Evolutionary conservation across 2,797 vertebrate species (phyloP).

Genomic region (Etheostoma perlongum): DNA sequence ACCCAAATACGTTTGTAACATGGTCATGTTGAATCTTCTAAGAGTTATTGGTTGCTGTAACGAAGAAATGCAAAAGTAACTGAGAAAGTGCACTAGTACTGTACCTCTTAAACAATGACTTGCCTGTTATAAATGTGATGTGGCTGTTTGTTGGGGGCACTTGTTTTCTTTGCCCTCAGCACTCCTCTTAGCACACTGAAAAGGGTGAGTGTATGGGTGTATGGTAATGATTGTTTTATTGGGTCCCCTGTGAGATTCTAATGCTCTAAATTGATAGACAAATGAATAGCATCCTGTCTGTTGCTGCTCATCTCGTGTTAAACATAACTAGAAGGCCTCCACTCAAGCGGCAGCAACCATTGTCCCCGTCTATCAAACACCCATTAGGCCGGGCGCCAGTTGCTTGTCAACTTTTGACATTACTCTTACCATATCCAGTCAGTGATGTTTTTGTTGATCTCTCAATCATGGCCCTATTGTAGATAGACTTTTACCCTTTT

Average conservation of each 20-base stretch:
- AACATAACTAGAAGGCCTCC: slow-evolving; percentile 70
- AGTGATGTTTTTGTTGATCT: slow-evolving; percentile 68
- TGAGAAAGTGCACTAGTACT: background rate
- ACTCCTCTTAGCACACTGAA: slow-evolving; percentile 64
- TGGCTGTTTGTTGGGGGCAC: slow-evolving; percentile 41
- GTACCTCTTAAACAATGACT: slow-evolving; percentile 19
- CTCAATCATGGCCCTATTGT: slow-evolving; percentile 57
- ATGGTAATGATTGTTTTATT: slow-evolving; percentile 74
- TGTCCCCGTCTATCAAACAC: slow-evolving; percentile 79
- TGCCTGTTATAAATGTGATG: slow-evolving; percentile 44
- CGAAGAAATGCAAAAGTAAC: background rate
- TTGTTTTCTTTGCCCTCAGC: slow-evolving; percentile 62
- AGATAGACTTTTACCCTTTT: slow-evolving; percentile 55
- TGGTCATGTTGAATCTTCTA: background rate
- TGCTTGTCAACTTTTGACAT: slow-evolving; percentile 80
- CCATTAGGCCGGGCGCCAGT: slow-evolving; percentile 82
- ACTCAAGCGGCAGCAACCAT: slow-evolving; percentile 70
- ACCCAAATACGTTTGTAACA: background rate
- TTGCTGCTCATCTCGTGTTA: slow-evolving; percentile 65
- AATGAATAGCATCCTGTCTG: slow-evolving; percentile 76
- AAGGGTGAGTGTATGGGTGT: slow-evolving; percentile 69
- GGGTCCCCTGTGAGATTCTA: slow-evolving; percentile 68
- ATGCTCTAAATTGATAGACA: slow-evolving; percentile 73
- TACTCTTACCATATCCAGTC: slow-evolving; percentile 61
- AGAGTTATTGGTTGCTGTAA: background rate